A percentile compares a stretch with the other conserved stretches of the same genome.
These are phyloP conservation scores for Coregonus sp. DNA, from an alignment of 2,797 vertebrate genomes.

Conservation along the genomic window DNA sequence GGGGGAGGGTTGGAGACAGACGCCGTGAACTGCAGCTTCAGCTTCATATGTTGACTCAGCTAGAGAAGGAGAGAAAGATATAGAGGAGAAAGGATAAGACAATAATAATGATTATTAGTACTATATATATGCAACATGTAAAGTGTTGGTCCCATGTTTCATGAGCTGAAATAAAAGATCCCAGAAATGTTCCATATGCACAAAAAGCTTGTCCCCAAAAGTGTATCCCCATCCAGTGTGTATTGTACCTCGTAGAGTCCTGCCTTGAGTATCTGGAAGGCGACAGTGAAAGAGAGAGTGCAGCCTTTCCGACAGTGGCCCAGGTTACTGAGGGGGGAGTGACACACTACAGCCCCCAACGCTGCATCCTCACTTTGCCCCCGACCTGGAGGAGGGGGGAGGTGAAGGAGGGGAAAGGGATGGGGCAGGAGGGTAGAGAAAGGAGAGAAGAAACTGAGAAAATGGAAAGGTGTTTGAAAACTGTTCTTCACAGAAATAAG, in stretches of 20 bases:
- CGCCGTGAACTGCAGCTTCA: conserved; percentile 93
- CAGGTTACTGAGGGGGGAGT: conserved; percentile 88
- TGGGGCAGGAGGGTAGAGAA: background rate
- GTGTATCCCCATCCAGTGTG: background rate
- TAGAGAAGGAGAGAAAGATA: conserved; percentile 38
- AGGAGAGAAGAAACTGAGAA: background rate
- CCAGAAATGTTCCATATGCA: too few relatives aligned
- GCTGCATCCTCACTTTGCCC: conserved; percentile 76
- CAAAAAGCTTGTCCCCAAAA: background rate
- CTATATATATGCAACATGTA: too few relatives aligned
- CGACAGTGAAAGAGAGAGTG: conserved; percentile 86
- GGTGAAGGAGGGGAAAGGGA: background rate
- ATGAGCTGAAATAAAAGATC: too few relatives aligned
- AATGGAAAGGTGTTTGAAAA: background rate
- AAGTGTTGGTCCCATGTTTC: too few relatives aligned
- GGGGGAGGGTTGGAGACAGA: conserved; percentile 87
- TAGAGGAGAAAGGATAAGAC: background rate
- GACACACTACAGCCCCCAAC: conserved; percentile 85
- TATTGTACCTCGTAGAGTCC: conserved; percentile 87
- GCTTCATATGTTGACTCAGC: conserved; percentile 94
- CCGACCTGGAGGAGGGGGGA: conserved; percentile 70
- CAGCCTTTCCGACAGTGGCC: conserved; percentile 90
- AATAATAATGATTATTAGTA: background rate
- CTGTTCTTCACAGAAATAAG: background rate
- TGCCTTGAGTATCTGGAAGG: conserved; percentile 86